Percentiles rank a stretch among this genome's conserved stretches.
phyloP scores from a whole-genome alignment of 64 coral and sea anemone species.

The Anthopleura sola region DNA sequence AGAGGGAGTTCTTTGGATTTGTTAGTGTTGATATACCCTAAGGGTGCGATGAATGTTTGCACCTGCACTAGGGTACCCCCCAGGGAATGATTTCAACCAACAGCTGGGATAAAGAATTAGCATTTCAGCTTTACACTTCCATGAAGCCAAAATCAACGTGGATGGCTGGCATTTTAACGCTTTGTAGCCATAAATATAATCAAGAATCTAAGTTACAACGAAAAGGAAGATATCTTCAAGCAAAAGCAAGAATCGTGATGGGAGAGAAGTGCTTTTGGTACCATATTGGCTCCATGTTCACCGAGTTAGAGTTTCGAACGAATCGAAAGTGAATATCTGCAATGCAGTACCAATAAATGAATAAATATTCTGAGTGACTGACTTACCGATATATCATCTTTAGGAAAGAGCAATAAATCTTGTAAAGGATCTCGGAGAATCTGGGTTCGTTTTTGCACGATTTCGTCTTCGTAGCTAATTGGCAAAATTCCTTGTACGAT shows the following conservation, averaged over 20 bases:
- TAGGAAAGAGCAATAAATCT: conserved; percentile 66
- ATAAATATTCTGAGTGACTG: not conserved
- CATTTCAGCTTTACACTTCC: not conserved
- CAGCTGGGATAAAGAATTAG: not conserved
- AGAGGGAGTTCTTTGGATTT: not conserved
- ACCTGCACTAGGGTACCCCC: not conserved
- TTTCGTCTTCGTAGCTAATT: conserved; percentile 91
- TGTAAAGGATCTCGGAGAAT: conserved; percentile 88
- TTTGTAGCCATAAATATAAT: not conserved
- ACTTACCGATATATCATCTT: conserved; percentile 86
- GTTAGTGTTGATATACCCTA: not conserved
- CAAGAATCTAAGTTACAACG: not conserved
- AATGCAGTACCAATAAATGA: not conserved
- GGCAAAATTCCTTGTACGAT: conserved; percentile 86
- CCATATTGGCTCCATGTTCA: not conserved
- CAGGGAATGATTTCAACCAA: not conserved
- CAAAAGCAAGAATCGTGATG: not conserved
- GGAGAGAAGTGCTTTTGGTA: not conserved
- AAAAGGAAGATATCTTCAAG: not conserved
- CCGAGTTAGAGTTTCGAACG: not conserved
- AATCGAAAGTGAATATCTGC: not conserved
- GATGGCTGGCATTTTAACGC: not conserved
- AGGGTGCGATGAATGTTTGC: not conserved
- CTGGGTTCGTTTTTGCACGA: conserved; percentile 88
- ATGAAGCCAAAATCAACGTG: not conserved